Percentiles rank a stretch among this genome's conserved stretches.
Evolutionary conservation across 2,888 invertebrate species (phyloP).

Genomic region (Buathra laborator): DNA sequence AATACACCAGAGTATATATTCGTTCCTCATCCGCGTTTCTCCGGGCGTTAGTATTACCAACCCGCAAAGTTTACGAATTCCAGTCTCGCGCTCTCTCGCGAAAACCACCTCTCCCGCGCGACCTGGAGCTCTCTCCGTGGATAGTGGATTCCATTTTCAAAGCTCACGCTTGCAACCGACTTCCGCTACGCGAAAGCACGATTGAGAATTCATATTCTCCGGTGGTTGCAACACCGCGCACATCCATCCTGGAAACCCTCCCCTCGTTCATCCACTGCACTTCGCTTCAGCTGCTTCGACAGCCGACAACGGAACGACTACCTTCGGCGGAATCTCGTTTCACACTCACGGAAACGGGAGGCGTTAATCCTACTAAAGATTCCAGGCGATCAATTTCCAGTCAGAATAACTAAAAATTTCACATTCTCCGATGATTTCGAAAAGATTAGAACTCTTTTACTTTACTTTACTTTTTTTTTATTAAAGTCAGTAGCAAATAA

Average conservation of each 20-base stretch:
- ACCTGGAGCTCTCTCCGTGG: slow-evolving; percentile 22
- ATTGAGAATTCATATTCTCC: slow-evolving; percentile 56
- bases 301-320: neutral
- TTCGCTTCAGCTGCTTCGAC: slow-evolving; percentile 17
- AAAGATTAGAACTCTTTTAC: no score
- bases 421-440: no score
- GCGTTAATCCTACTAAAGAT: slow-evolving; percentile 72
- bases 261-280: neutral
- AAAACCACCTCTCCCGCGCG: slow-evolving; percentile 29
- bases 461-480: no score
- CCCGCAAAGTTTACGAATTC: slow-evolving; percentile 51
- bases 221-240: slow-evolving; percentile 17
- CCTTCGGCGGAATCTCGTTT: neutral
- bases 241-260: slow-evolving; percentile 4
- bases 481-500: no score
- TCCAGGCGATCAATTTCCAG: slow-evolving; percentile 74
- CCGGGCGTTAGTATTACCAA: slow-evolving; percentile 14
- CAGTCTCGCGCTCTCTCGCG: slow-evolving; percentile 47
- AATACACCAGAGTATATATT: neutral
- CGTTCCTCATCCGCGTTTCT: slow-evolving; percentile 14
- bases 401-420: no score
- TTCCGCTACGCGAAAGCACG: slow-evolving; percentile 2
- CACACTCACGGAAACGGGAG: slow-evolving; percentile 1
- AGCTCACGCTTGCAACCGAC: slow-evolving; percentile 28
- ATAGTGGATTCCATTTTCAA: slow-evolving; percentile 56